Conservation (phyloP, 2,797 vertebrate genomes). For the Phataginus tricuspis region DNA sequence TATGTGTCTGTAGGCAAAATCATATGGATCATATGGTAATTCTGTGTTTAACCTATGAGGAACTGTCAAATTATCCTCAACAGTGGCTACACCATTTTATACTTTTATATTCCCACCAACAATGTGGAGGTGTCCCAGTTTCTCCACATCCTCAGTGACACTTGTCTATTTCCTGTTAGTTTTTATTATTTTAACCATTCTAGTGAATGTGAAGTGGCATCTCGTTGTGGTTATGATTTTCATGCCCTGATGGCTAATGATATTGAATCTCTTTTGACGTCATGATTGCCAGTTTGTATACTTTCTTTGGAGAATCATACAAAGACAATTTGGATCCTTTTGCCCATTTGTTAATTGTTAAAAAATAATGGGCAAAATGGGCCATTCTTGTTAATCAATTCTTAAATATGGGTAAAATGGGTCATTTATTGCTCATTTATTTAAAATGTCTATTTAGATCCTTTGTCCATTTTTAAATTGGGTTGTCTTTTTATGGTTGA, state of each 20-base stretch:
- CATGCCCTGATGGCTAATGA: background rate
- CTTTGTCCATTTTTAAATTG: background rate
- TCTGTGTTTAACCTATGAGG: background rate
- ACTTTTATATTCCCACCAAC: background rate
- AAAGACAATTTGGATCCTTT: background rate
- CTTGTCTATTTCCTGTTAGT: background rate
- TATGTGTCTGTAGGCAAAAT: too few species aligned
- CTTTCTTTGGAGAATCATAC: background rate
- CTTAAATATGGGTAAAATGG: background rate
- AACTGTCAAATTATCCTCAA: background rate
- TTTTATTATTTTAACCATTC: background rate
- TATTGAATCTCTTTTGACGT: background rate
- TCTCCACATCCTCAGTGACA: background rate
- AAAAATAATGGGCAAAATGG: background rate
- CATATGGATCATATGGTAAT: background rate
- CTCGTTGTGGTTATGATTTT: background rate
- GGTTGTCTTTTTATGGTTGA: background rate
- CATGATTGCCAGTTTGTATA: background rate
- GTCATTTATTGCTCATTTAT: background rate
- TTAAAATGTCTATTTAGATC: background rate
- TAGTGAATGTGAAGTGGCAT: background rate
- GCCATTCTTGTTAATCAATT: background rate
- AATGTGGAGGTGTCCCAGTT: fast-evolving
- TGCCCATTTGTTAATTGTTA: background rate
- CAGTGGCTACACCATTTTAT: background rate